Base-by-base conservation (phyloP, 2,888 invertebrate species). In the Tanytarsus gracilentus region DNA sequence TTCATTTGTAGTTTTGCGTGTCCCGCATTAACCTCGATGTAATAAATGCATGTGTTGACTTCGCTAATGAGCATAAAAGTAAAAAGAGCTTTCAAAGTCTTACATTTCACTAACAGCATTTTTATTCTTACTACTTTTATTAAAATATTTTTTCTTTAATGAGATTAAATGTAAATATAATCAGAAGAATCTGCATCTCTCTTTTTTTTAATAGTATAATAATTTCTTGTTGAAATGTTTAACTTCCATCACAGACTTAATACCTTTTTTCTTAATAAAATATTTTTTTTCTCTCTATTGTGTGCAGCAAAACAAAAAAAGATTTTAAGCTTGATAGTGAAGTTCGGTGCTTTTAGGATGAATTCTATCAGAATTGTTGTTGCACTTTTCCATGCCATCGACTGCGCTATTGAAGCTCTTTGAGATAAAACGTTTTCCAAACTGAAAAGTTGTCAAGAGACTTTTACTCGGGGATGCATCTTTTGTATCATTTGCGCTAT, bases 161-260 rank as follows among this genome's bases (percentile, higher is more conserved):
- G 14, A 51, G 30, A 29, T 27, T 51, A 9, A 51, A 29, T 18
- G 30, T 29, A 51, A 25, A 25, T 18, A 18, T 18, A 29, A 27
- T 51, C 18, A 27, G 25, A 51, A 11, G 40, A 18, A 61, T 62
- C 18, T 59, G 63, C 63, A 59, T 64, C 61, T 58, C 33, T 59
- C 26, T 62, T 60, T 49, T 55, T 62, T 29, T 33, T 33, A 33
- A 33, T 33, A 33, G n/a, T 33, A 33, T 33, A 14, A 7, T 33
- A 7, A n/a, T 7, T 11, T 44, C 21, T 23, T 44, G 29, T 25
- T 39, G 9, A 27, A 18, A 40, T 52, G 27, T 39, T 40, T 40
- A 49, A 14, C 33, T 21, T 27, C 29, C 30, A 48, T 52, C 52
- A 51, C 26, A 55, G 40, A 52, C 44, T 52, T 44, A 58, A 58